These are phyloP conservation scores for Drosophila equinoxialis DNA, from an alignment of 1,140 invertebrate species.

Conservation along the genomic window DNA sequence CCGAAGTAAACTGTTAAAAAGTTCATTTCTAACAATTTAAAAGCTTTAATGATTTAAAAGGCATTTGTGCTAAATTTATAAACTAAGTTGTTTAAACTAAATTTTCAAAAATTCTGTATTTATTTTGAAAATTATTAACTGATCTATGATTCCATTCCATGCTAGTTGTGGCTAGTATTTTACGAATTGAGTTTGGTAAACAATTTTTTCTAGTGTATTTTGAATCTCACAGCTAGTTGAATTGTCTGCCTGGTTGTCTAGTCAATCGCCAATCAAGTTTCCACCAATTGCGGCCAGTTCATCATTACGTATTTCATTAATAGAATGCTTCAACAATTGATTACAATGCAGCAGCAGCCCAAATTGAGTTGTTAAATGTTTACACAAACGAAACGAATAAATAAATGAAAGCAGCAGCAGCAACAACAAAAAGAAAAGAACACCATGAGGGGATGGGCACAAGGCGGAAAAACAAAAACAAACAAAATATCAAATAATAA, in stretches of 20 bases:
- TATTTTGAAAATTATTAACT: too few species aligned
- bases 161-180: too few species aligned
- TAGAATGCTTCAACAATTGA: slow-evolving; percentile 9
- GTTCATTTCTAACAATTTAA: too few species aligned
- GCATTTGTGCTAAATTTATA: too few species aligned
- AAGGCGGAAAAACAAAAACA: slow-evolving; percentile 6
- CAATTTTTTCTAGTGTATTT: not conserved
- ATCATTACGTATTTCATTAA: slow-evolving; percentile 12
- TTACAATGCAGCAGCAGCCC: slow-evolving; percentile 11
- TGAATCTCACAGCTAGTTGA: not conserved
- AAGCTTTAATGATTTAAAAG: too few species aligned
- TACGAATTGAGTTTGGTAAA: not conserved
- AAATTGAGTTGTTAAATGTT: slow-evolving; percentile 14
- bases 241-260: slow-evolving; percentile 10
- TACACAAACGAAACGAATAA: slow-evolving; percentile 11
- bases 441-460: not conserved
- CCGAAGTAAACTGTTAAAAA: too few species aligned
- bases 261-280: slow-evolving; percentile 13
- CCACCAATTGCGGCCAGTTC: slow-evolving; percentile 11
- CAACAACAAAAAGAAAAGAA: not conserved
- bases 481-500: slow-evolving; percentile 13
- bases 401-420: not conserved
- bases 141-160: too few species aligned
- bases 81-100: too few species aligned
- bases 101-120: too few species aligned